These are phyloP conservation scores for Saguinus imperator DNA, from an alignment of 2,113 vertebrate genomes.

Conservation along the genomic window DNA sequence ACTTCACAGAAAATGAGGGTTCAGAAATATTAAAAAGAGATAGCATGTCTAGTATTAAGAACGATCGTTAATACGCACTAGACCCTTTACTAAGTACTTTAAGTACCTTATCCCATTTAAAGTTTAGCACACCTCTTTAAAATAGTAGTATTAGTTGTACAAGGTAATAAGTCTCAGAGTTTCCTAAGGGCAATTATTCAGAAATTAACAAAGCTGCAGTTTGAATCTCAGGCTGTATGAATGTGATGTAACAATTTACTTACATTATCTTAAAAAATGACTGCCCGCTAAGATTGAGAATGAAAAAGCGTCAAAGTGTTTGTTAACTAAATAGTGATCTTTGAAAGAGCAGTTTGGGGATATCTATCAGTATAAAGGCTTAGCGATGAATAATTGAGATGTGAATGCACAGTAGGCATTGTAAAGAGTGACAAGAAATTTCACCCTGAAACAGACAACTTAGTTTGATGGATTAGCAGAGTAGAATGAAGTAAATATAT, in stretches of 20 bases:
- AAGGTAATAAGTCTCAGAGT: neutral
- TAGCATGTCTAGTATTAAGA: neutral
- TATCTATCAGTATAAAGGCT: neutral
- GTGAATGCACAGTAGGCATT: neutral
- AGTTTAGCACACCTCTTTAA: neutral
- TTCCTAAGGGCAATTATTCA: neutral
- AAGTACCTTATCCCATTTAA: neutral
- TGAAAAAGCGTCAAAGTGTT: neutral
- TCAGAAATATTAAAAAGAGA: neutral
- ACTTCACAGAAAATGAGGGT: neutral
- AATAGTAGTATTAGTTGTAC: neutral
- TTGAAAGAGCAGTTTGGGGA: neutral
- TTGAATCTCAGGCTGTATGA: neutral
- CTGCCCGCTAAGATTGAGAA: neutral
- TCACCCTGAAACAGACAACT: neutral
- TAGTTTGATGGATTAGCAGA: neutral
- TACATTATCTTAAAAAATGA: neutral
- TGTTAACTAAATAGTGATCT: neutral
- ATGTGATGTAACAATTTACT: neutral
- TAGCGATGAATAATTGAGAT: neutral
- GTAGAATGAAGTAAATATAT: neutral
- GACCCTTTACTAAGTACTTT: neutral
- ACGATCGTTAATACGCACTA: neutral
- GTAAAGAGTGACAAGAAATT: neutral
- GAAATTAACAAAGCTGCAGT: neutral